Base-by-base conservation (phyloP, 2,113 vertebrate species). In the Nettapus auritus region DNA sequence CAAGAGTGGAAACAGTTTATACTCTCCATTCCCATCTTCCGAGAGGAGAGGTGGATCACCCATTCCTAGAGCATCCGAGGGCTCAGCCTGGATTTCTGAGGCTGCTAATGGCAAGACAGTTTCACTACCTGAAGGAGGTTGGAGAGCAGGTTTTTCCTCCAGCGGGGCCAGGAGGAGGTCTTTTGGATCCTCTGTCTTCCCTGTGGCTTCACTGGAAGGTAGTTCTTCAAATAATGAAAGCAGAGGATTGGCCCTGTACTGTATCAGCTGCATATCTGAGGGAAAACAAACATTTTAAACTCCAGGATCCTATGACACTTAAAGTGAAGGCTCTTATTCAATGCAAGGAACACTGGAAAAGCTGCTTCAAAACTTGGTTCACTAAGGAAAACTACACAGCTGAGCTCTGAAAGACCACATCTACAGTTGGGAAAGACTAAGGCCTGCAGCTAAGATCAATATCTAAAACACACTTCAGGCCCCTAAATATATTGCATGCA, bases 251-350 rank as follows among this genome's bases (percentile, higher is more conserved):
- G 97, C 96, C 57, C 80, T 80, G 84, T 97, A 96, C 55, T 98
- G 93, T 88, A 94, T 94, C 88, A 97, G 62, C 80, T 97, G 93
- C 93, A 98, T 97, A 82, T 97, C 97, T 98, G 88, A 52, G 68
- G 68, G 73, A 56, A 97, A 93, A 91, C 20, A 93, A 59, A 83
- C 25, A 95, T 68, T 60, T 93, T 57, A 82, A 86, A 82, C 36
- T 17, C 59, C 57, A 36, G 50, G 64, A 68, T 62, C 18, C 62
- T 12, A 11, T 11, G 60, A 23, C 66, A 48, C 8, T 0, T 7
- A 28, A 89, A 89, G 38, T 3, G 28, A 64, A 86, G 55, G 66
- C 36, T 82, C 77, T 74, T 64, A 82, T 8, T 73, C 82, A 82
- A 90, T 52, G 46, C 52, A 88, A 82, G 44, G 48, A 75, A 74